These are phyloP conservation scores for Drosophila nikananu DNA, from an alignment of 1,140 invertebrate species.

Conservation along the genomic window DNA sequence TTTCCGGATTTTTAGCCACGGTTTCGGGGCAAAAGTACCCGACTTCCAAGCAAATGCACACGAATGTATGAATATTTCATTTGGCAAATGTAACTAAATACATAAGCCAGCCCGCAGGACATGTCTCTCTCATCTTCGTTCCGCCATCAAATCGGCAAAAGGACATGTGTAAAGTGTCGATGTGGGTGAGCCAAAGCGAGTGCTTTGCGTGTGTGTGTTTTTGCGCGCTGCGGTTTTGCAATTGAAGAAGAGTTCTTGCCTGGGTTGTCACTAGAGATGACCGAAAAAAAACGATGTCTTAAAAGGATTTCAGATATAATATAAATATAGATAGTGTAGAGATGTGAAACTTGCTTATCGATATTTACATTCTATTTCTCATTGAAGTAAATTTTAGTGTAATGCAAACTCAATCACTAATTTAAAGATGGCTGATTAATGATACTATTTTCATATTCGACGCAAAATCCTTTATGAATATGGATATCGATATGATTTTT, in stretches of 20 bases:
- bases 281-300: background rate
- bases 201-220: slow-evolving; percentile 20
- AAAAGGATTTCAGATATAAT: background rate
- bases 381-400: background rate
- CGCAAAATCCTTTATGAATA: no score
- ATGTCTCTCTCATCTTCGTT: slow-evolving; percentile 51
- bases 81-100: slow-evolving; percentile 76
- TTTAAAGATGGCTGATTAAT: no score
- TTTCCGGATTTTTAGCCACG: slow-evolving; percentile 51
- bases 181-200: slow-evolving; percentile 26
- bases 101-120: slow-evolving; percentile 51
- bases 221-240: slow-evolving; percentile 67
- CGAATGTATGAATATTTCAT: slow-evolving; percentile 81
- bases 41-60: slow-evolving; percentile 69
- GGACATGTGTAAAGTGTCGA: slow-evolving; percentile 74
- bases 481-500: background rate
- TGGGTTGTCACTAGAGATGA: background rate
- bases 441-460: no score
- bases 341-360: background rate
- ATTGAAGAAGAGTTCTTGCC: slow-evolving; percentile 53
- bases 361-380: background rate
- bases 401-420: no score
- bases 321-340: background rate
- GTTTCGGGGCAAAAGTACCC: slow-evolving; percentile 43
- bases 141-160: slow-evolving; percentile 59